Evolutionary conservation across 2,113 vertebrate genomes (phyloP), one percentile per base, ranked within the genome.

Genomic region (Mirounga angustirostris): DNA sequence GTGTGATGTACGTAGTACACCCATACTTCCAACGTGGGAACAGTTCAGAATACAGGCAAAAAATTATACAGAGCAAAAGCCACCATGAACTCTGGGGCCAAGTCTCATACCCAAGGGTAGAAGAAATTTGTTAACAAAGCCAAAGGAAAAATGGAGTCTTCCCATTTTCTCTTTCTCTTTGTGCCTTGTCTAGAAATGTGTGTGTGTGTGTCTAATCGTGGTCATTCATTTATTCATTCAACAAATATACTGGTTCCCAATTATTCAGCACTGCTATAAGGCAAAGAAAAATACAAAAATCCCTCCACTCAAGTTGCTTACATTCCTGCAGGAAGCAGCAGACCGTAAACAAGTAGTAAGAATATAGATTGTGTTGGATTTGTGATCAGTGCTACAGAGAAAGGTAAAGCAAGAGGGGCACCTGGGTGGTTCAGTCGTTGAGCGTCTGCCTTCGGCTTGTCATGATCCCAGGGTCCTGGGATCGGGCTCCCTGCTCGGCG

Each of bases 161-260:
- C 52, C 59, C 61, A 33, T 78, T 52, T 67, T 94, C 50, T 83
- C 63, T 83, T 79, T 78, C 59, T 65, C 8, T 59, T 33, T 74
- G 15, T 30, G 22, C 46, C 84, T 94, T 93, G 54, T 80, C 91
- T 89, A 63, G 24, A 89, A 76, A 33, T 65, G 28, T 30, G 61
- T 65, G 61, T 28, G 13, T 15, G 63, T 74, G 10, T 84, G 26
- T 94, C 19, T 61, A 67, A 40, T n/a, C 26, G 7, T 0, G 7
- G 56, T 40, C 78, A n/a, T 19, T 96, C 63, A 26, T 86, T 91
- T 76, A 76, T 80, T 88, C 76, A 90, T 56, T 87, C 71, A 88
- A 36, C 67, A 91, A 88, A 83, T 91, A 84, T 74, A 52, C 63
- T 67, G 40, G 63, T 67, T 50, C 52, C 85, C 33, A 91, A 40